Evolutionary conservation across 2,888 invertebrate genomes (phyloP).

Genomic region (Melanostoma mellinum): DNA sequence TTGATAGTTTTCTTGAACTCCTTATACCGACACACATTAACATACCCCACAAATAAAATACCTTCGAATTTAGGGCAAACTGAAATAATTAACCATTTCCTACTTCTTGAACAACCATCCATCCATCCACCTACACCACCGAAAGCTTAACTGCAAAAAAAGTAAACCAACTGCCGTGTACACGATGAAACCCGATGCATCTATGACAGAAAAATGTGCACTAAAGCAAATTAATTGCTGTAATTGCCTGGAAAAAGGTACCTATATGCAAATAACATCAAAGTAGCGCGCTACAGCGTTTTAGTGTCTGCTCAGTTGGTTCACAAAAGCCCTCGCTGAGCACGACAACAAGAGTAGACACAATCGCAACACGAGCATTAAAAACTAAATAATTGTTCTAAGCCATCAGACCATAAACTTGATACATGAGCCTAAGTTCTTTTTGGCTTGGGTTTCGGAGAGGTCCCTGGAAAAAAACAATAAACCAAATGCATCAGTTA

Average conservation of each 20-base stretch:
- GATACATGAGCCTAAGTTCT: conserved; percentile 23
- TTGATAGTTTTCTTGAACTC: conserved; percentile 21
- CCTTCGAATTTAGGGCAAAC: conserved; percentile 25
- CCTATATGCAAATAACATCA: conserved; percentile 68
- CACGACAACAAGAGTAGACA: conserved; percentile 56
- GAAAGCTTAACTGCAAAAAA: conserved; percentile 4
- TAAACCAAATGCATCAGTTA: conserved; percentile 26
- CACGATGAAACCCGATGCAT: conserved; percentile 46
- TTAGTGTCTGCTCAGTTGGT: conserved; percentile 60
- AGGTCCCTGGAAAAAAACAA: conserved; percentile 24
- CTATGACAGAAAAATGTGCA: conserved; percentile 54
- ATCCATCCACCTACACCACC: not conserved
- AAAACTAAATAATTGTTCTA: conserved; percentile 63
- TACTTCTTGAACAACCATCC: conserved; percentile 39
- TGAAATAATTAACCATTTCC: conserved; percentile 47
- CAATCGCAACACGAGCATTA: conserved; percentile 53
- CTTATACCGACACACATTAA: conserved; percentile 12
- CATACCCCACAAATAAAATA: not conserved
- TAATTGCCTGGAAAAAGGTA: conserved; percentile 66
- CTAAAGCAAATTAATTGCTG: conserved; percentile 69
- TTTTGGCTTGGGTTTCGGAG: conserved; percentile 37
- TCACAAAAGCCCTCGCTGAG: conserved; percentile 61
- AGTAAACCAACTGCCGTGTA: conserved; percentile 28
- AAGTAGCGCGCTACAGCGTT: conserved; percentile 64
- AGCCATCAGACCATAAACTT: conserved; percentile 67